A percentile compares a stretch with the other conserved stretches of the same genome.
Evolutionary conservation across 2,888 invertebrate species (phyloP).

Genomic region (Protophormia terraenovae): DNA sequence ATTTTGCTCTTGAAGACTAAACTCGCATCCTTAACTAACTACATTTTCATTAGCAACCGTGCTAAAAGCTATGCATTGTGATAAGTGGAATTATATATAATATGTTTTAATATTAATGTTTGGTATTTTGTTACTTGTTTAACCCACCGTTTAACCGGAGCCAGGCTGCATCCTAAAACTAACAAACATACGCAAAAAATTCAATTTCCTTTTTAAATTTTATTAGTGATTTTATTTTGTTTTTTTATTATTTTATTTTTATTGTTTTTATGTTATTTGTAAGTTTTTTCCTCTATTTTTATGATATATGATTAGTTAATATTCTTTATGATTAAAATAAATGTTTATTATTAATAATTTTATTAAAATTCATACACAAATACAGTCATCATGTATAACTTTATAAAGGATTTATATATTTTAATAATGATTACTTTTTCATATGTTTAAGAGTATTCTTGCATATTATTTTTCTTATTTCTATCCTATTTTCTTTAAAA

Average conservation of each 20-base stretch:
- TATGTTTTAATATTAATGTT: background rate
- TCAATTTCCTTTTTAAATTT: background rate
- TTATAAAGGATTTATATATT: constrained; percentile 32
- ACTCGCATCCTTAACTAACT: background rate
- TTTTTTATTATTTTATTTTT: constrained; percentile 18
- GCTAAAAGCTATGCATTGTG: constrained; percentile 46
- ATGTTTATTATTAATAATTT: constrained; percentile 7
- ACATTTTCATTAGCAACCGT: background rate
- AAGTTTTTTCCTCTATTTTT: background rate
- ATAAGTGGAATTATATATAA: constrained; percentile 44
- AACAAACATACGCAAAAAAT: background rate
- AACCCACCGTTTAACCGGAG: constrained; percentile 41
- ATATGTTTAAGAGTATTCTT: constrained; percentile 32
- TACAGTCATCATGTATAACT: constrained; percentile 55
- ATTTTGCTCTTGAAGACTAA: constrained; percentile 84
- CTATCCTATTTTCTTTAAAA: background rate
- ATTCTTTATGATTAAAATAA: constrained; percentile 10
- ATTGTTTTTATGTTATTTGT: constrained; percentile 11
- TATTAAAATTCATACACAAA: constrained; percentile 8
- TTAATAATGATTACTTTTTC: constrained; percentile 15
- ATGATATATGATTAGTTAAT: background rate
- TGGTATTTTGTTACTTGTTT: constrained; percentile 29
- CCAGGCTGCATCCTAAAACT: constrained; percentile 53
- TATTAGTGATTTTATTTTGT: constrained; percentile 9
- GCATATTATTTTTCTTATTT: constrained; percentile 5